Evolutionary conservation across 2,888 invertebrate genomes (phyloP).

Genomic region (Xylocampa areola): DNA sequence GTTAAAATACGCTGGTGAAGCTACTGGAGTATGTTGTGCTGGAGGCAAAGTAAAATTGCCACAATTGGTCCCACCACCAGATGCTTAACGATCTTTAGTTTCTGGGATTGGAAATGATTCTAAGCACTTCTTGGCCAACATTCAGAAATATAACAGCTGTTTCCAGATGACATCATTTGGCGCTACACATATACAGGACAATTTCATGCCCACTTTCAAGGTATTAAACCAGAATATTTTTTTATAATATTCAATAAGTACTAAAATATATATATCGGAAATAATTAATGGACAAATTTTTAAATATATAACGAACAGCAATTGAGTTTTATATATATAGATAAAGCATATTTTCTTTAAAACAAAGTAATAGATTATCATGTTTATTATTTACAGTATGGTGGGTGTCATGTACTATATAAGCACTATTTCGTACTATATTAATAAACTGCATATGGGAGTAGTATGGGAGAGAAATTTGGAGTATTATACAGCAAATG

Average conservation of each 20-base stretch:
- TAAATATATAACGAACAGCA: no score
- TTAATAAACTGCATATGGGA: no score
- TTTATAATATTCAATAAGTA: constrained; percentile 1
- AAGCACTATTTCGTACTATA: no score
- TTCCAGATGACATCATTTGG: constrained; percentile 68
- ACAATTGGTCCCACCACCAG: constrained; percentile 47
- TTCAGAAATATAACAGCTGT: constrained; percentile 62
- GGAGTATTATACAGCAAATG: no score
- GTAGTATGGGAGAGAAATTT: no score
- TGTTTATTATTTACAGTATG: no score
- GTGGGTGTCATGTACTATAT: no score
- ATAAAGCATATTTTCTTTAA: no score
- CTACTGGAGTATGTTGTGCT: constrained; percentile 46
- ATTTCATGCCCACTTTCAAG: constrained; percentile 62
- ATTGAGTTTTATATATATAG: no score
- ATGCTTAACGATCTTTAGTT: constrained; percentile 48
- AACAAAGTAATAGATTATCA: no score
- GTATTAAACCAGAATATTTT: constrained; percentile 6
- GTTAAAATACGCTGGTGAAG: constrained; percentile 38
- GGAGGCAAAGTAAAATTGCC: constrained; percentile 56
- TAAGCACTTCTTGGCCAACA: constrained; percentile 59
- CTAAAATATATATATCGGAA: constrained; percentile 6
- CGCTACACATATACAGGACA: constrained; percentile 51
- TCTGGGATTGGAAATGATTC: constrained; percentile 57
- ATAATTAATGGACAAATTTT: background rate